These are phyloP conservation scores for Ethmia dodecea DNA, from an alignment of 2,888 invertebrate species.

Conservation along the genomic window DNA sequence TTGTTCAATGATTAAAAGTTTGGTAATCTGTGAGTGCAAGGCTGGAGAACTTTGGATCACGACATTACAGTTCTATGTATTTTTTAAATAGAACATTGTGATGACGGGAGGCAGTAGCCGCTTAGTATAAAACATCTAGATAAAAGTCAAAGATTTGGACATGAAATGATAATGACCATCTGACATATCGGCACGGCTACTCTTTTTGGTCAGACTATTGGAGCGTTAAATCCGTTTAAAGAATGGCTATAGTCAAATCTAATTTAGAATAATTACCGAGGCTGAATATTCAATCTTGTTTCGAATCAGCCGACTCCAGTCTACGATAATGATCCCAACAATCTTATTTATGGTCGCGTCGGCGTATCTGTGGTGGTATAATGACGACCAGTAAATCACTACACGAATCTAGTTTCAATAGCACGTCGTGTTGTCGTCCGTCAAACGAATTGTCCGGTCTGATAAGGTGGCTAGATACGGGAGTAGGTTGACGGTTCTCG, in stretches of 20 bases:
- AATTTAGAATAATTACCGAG: constrained; percentile 8
- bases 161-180: too few relatives aligned
- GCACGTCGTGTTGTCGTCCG: constrained; percentile 29
- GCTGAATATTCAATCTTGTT: background rate
- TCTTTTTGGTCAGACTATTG: too few relatives aligned
- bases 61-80: too few relatives aligned
- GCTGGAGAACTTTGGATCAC: too few relatives aligned
- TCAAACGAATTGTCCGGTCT: constrained; percentile 43
- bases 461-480: constrained; percentile 30
- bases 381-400: constrained; percentile 18
- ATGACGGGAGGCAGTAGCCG: too few relatives aligned
- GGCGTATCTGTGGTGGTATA: constrained; percentile 1
- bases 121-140: too few relatives aligned
- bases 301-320: background rate
- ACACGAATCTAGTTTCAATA: constrained; percentile 40
- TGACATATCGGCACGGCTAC: too few relatives aligned
- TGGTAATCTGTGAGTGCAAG: too few relatives aligned
- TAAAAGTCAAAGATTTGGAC: too few relatives aligned
- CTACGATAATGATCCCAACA: background rate
- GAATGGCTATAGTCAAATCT: constrained; percentile 4
- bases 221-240: background rate
- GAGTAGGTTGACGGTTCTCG: constrained; percentile 22
- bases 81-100: too few relatives aligned
- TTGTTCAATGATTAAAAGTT: too few relatives aligned
- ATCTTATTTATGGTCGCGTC: background rate